Conservation (phyloP, 2,888 invertebrate genomes). For the Hecatera dysodea region DNA sequence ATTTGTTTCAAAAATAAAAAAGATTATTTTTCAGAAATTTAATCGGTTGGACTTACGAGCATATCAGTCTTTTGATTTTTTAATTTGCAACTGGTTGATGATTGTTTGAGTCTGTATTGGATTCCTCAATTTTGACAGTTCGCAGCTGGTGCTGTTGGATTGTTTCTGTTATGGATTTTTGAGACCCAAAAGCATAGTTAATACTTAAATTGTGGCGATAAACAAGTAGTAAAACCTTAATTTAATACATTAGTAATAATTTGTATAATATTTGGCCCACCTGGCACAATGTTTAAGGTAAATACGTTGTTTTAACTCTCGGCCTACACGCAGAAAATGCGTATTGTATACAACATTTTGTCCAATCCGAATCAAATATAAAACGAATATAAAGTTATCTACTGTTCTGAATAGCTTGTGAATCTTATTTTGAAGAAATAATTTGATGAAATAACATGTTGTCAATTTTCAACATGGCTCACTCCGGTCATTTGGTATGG, state of each 20-base stretch:
- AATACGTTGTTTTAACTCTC: conserved; percentile 63
- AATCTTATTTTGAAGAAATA: conserved; percentile 49
- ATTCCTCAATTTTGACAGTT: conserved; percentile 81
- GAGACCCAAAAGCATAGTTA: conserved; percentile 71
- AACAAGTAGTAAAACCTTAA: conserved; percentile 51
- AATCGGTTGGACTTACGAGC: conserved; percentile 21
- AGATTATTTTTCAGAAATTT: too few species aligned
- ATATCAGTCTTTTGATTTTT: conserved; percentile 34
- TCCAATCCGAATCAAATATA: conserved; percentile 43
- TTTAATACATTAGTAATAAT: conserved; percentile 44
- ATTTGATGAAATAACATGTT: conserved; percentile 72
- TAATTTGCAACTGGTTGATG: conserved; percentile 65
- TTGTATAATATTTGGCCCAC: conserved; percentile 42
- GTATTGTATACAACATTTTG: conserved; percentile 61
- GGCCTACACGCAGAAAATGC: conserved; percentile 55
- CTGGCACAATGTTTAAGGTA: conserved; percentile 80
- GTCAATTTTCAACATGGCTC: conserved; percentile 86
- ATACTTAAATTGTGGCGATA: conserved; percentile 56
- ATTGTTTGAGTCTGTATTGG: conserved; percentile 60
- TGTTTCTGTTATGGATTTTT: conserved; percentile 82
- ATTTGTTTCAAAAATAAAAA: too few species aligned
- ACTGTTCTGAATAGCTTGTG: conserved; percentile 22
- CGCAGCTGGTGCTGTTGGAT: conserved; percentile 86
- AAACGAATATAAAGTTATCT: conserved; percentile 34
- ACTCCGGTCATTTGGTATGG: conserved; percentile 72